Base-by-base conservation (phyloP, 2,113 vertebrate species). In the Falcunculus frontatus region DNA sequence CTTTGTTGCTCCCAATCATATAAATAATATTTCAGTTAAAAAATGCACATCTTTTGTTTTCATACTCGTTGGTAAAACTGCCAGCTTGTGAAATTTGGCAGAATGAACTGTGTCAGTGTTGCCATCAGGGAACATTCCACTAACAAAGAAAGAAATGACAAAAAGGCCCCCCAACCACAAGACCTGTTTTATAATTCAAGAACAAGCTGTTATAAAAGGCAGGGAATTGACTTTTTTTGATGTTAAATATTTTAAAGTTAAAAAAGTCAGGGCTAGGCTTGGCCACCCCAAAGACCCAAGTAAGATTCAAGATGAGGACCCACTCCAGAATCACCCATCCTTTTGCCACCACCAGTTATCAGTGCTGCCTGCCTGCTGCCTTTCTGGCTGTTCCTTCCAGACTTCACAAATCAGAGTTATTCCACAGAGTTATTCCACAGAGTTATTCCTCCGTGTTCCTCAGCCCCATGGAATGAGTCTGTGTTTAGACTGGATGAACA, bases 31-130 rank as follows among this genome's bases (percentile, higher is more conserved):
- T 90, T 82, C 42, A 63, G 32, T 59, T 4, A 6, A 52, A 90
- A 85, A 76, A 75, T 59, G 22, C 25, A 73, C 49, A 80, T 72
- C 49, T 93, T 79, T 72, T 92, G 42, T 91, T 93, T 95, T 95
- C 62, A 65, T 73, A 57, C 23, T 75, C 57, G 27, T 47, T 79
- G 44, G 73, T 65, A 83, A 65, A 95, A 69, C 37, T 73, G 37
- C 35, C 78, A 91, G 75, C 75, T 89, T 85, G 67, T 88, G 75
- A 76, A 79, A 88, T 65, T 55, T 91, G 82, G 70, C 79, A 76
- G 75, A 81, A 56, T 60, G 65, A 87, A n/a, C 53, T 69, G 42
- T 81, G 52, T 47, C 76, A 90, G 4, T n/a, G 23, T 13, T 90
- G 60, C 56, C 50, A 67, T 74, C 63, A 74, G 59, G 50, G 73